Evolutionary conservation across 2,888 invertebrate species (phyloP), one percentile per base, ranked within the genome.

Genomic region (Eilema sororculum): DNA sequence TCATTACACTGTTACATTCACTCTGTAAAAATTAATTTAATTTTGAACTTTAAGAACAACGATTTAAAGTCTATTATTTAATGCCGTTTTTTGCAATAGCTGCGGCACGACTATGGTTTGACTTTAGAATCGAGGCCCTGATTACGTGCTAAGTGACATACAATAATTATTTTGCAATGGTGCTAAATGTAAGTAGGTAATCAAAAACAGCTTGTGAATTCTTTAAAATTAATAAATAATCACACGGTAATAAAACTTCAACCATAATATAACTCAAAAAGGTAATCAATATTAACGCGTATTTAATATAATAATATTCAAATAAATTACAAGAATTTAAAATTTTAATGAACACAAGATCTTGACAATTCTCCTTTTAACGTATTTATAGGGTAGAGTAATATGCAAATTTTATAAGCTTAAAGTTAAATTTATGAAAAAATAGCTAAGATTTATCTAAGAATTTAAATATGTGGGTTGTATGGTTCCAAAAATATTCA

Each of bases 171-270:
- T 88, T 90, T 88, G 86, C 81, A 80, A 84, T 85, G 89, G 89
- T 91, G 91, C 90, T 91, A 89, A 86, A 74, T 75, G 72, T 87
- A 88, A 85, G 84, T 78, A 88, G 85, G 84, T 78, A 83, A 75
- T 73, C 58, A 81, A 78, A 73, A 25, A 72, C 81, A 76, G 83
- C 80, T 83, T 82, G 78, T 73, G 78, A 70, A 73, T 75, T 22
- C n/a, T 30, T 69, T 63, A 58, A 28, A 65, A 60, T 8, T 58
- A 28, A 65, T 56, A 61, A 67, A 65, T 30, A 61, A 56, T 66
- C 66, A 56, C 69, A 69, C 61, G 67, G 57, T 16, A 20, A 61
- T 30, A 13, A n/a, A 56, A 13, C 10, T 41, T 28, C 24, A 41
- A 13, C 25, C 28, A 22, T 20, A n/a, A n/a, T 33, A 20, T 60